Evolutionary conservation across 1,140 invertebrate genomes (phyloP).

Genomic region (Drosophila gunungcola): DNA sequence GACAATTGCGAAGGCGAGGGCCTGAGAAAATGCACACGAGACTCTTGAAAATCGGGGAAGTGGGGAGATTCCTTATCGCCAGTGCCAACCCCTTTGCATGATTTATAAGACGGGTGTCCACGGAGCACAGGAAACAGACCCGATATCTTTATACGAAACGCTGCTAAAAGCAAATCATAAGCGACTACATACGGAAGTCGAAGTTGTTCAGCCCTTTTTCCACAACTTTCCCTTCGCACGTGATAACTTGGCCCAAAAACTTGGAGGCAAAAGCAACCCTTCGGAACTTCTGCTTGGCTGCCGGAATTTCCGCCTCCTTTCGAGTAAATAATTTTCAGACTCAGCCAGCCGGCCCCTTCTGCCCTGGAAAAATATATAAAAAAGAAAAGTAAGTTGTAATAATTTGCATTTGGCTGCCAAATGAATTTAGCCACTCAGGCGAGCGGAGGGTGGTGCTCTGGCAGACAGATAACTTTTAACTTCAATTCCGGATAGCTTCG

Average conservation of each 20-base stretch:
- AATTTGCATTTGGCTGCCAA: conserved; percentile 81
- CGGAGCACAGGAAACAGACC: conserved; percentile 43
- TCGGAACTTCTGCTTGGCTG: conserved; percentile 37
- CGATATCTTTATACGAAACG: conserved; percentile 64
- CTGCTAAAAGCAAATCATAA: conserved; percentile 73
- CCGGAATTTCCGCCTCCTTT: conserved; percentile 52
- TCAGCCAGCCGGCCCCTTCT: conserved; percentile 11
- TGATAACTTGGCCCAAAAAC: conserved; percentile 55
- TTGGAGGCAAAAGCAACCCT: conserved; percentile 51
- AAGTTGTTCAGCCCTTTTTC: conserved; percentile 29
- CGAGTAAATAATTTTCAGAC: conserved; percentile 74
- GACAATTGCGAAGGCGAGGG: conserved; percentile 60
- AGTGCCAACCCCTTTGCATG: conserved; percentile 59
- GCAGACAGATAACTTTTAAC: conserved; percentile 72
- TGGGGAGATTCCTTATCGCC: conserved; percentile 55
- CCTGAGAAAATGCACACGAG: conserved; percentile 46
- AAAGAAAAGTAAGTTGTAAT: conserved; percentile 79
- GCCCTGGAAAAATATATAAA: conserved; percentile 40
- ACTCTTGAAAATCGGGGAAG: conserved; percentile 30
- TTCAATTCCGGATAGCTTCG: conserved; percentile 73
- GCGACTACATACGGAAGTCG: conserved; percentile 68
- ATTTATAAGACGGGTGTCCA: conserved; percentile 54
- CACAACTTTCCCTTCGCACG: conserved; percentile 9
- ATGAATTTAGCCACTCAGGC: conserved; percentile 79
- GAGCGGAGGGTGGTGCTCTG: conserved; percentile 29